Conservation (phyloP, 2,888 invertebrate genomes). For the Taenaris catops region DNA sequence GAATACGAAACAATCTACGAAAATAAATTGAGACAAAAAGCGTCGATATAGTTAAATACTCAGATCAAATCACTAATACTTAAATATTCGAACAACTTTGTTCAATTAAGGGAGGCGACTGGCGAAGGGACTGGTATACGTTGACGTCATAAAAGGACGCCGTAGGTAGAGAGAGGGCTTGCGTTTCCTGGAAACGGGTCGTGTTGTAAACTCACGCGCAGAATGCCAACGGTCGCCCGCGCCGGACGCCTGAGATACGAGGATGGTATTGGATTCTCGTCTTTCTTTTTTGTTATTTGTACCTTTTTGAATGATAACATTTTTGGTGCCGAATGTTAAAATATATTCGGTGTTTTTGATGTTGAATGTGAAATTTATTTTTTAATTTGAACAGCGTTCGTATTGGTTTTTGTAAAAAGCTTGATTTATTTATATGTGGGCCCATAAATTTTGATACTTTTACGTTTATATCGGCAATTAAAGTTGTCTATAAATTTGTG, state of each 20-base stretch:
- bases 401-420: no score
- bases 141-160: slow-evolving; percentile 59
- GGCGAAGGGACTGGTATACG: slow-evolving; percentile 30
- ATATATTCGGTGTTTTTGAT: slow-evolving; percentile 12
- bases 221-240: slow-evolving; percentile 40
- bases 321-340: slow-evolving; percentile 14
- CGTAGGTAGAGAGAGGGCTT: slow-evolving; percentile 46
- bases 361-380: slow-evolving; percentile 4
- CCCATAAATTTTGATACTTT: no score
- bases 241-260: slow-evolving; percentile 24
- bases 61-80: slow-evolving; percentile 37
- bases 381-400: no score
- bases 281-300: no score
- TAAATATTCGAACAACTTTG: slow-evolving; percentile 41
- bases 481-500: no score
- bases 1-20: no score
- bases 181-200: slow-evolving; percentile 50
- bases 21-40: no score
- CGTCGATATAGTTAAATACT: slow-evolving; percentile 21
- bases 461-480: no score
- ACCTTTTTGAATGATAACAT: slow-evolving; percentile 18
- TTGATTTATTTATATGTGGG: no score
- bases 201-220: slow-evolving; percentile 55
- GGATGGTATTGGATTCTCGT: slow-evolving; percentile 18
- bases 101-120: slow-evolving; percentile 40